phyloP scores from a whole-genome alignment of 2,888 invertebrate species.

The Ormyrus pomaceus region DNA sequence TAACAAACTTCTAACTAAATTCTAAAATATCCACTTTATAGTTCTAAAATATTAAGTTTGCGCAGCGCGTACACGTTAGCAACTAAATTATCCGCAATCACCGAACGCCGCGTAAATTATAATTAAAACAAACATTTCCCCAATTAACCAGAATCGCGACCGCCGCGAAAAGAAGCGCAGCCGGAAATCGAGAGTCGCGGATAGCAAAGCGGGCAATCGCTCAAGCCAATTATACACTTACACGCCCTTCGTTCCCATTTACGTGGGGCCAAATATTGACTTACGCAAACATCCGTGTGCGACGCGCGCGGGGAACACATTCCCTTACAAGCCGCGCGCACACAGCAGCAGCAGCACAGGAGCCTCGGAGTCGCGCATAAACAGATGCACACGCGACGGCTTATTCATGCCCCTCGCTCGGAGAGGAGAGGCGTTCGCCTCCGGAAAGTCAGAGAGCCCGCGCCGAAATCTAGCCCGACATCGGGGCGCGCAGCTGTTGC shows the following conservation, averaged over 20 bases:
- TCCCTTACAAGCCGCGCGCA: conserved; percentile 21
- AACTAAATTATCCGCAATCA: too few relatives aligned
- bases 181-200: too few relatives aligned
- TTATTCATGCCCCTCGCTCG: too few relatives aligned
- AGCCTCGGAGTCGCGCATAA: too few relatives aligned
- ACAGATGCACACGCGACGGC: too few relatives aligned
- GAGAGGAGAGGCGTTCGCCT: too few relatives aligned
- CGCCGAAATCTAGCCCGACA: background rate
- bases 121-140: too few relatives aligned
- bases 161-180: too few relatives aligned
- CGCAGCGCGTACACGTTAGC: too few relatives aligned
- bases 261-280: conserved; percentile 6
- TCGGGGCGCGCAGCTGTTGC: conserved; percentile 24
- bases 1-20: background rate
- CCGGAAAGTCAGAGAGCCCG: background rate
- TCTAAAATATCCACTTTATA: background rate
- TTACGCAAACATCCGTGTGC: conserved; percentile 11
- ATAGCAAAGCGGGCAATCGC: background rate
- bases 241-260: background rate
- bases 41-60: background rate
- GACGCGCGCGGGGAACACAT: background rate
- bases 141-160: too few relatives aligned
- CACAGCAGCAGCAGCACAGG: background rate
- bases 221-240: conserved; percentile 21
- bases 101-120: too few relatives aligned